Evolutionary conservation across 2,113 vertebrate species (phyloP).

Genomic region (Helogale parvula): DNA sequence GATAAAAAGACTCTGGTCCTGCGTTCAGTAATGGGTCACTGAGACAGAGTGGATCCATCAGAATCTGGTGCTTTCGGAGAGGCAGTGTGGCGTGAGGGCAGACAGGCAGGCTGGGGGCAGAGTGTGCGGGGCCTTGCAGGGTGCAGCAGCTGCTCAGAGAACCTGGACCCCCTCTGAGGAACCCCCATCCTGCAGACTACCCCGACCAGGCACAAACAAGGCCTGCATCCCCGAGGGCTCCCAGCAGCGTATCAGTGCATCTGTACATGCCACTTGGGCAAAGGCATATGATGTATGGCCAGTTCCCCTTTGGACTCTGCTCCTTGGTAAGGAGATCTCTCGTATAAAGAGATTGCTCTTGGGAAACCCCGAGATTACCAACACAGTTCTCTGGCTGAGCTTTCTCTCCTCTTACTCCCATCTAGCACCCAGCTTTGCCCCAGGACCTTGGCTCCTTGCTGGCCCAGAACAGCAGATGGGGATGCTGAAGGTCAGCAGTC

Average conservation of each 20-base stretch:
- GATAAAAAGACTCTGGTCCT: background rate
- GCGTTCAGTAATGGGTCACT: background rate
- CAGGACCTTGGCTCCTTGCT: background rate
- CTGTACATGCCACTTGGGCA: background rate
- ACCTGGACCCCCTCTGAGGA: background rate
- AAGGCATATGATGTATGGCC: accelerated
- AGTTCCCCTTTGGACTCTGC: background rate
- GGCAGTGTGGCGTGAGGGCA: background rate
- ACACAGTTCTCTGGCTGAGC: background rate
- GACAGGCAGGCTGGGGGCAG: background rate
- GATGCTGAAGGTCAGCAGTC: background rate
- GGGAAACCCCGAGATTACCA: background rate
- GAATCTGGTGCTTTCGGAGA: background rate
- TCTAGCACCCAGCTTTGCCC: background rate
- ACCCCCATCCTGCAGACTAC: background rate
- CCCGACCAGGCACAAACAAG: background rate
- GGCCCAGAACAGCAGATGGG: background rate
- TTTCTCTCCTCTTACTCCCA: background rate
- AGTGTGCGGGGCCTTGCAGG: background rate
- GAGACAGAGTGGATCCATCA: background rate
- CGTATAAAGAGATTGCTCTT: background rate
- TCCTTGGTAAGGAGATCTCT: constrained; percentile 30
- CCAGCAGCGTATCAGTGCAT: background rate
- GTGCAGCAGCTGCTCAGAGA: background rate
- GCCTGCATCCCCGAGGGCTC: accelerated